Conservation (phyloP, 2,888 invertebrate species). For the Empis stercorea region DNA sequence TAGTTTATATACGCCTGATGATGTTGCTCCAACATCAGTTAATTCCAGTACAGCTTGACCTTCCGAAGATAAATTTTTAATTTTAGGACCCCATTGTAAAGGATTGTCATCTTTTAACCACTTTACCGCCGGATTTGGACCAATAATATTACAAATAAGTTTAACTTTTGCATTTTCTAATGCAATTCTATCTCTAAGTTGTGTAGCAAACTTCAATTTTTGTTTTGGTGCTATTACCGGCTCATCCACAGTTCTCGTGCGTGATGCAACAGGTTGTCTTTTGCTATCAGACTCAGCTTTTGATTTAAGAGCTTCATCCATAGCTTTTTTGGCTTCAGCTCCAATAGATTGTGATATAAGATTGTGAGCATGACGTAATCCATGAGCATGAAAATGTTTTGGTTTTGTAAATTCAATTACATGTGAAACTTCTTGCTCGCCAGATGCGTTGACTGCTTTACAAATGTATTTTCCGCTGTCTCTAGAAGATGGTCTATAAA, state of each 20-base stretch:
- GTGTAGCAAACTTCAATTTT: conserved; percentile 51
- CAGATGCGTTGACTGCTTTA: conserved; percentile 54
- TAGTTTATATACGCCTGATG: conserved; percentile 73
- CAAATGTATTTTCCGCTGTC: conserved; percentile 58
- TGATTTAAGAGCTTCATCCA: conserved; percentile 33
- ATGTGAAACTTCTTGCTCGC: conserved; percentile 40
- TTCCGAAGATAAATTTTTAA: conserved; percentile 47
- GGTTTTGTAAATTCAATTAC: conserved; percentile 41
- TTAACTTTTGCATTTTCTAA: conserved; percentile 62
- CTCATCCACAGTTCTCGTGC: conserved; percentile 21
- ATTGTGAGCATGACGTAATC: conserved; percentile 32
- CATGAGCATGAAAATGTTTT: conserved; percentile 37
- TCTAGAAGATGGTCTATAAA: conserved; percentile 41
- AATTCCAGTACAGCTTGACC: conserved; percentile 65
- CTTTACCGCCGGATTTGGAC: conserved; percentile 53
- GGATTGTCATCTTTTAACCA: conserved; percentile 65
- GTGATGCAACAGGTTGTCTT: conserved; percentile 21
- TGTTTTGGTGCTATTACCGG: conserved; percentile 30
- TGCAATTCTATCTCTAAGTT: conserved; percentile 62
- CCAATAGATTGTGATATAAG: conserved; percentile 28
- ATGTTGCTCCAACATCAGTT: conserved; percentile 47
- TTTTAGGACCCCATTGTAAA: conserved; percentile 43
- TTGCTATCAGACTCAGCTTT: conserved; percentile 31
- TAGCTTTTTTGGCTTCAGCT: conserved; percentile 26
- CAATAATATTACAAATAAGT: conserved; percentile 63